These are phyloP conservation scores for Omphaloscelis lunosa DNA, from an alignment of 2,888 invertebrate genomes.

Conservation along the genomic window DNA sequence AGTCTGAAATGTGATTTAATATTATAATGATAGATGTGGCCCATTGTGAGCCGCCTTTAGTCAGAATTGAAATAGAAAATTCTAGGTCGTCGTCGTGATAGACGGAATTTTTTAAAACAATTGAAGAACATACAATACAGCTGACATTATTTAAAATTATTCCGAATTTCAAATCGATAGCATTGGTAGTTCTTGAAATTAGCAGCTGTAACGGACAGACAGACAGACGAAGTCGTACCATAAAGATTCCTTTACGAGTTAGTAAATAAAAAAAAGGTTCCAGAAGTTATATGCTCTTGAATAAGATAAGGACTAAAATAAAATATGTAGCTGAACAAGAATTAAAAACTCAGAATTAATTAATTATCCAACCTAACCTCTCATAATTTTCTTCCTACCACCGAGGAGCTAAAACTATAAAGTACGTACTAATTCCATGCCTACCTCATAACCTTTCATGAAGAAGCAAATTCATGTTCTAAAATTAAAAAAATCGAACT, in stretches of 20 bases:
- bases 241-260: background rate
- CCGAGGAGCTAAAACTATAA: background rate
- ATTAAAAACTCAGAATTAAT: background rate
- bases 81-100: slow-evolving; percentile 1
- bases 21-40: slow-evolving; percentile 39
- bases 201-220: background rate
- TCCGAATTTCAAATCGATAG: background rate
- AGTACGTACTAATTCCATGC: background rate
- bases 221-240: too few relatives aligned
- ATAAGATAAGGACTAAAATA: background rate
- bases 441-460: background rate
- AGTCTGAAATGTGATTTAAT: slow-evolving; percentile 35
- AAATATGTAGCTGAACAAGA: background rate
- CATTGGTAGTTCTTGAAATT: background rate
- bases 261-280: background rate
- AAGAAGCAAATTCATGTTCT: background rate
- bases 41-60: slow-evolving; percentile 19
- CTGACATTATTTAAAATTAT: background rate
- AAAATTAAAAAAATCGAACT: background rate
- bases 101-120: background rate
- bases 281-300: background rate
- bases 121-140: background rate
- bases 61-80: slow-evolving; percentile 1
- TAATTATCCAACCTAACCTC: background rate
- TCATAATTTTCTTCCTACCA: background rate